These are phyloP conservation scores for Anthophora plumipes DNA, from an alignment of 2,888 invertebrate species.

Conservation along the genomic window DNA sequence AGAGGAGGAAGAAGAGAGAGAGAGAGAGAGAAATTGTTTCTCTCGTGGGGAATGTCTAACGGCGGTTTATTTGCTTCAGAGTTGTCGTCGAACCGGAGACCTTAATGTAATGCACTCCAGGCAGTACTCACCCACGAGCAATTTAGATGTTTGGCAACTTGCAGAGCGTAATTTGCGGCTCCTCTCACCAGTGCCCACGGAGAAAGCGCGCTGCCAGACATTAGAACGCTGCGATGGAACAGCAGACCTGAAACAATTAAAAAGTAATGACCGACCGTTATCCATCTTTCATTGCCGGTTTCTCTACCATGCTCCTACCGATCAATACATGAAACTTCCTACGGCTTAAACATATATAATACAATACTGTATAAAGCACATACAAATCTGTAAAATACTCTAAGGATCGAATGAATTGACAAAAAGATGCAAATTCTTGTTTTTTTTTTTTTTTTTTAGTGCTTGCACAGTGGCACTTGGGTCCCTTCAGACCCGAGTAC, in stretches of 20 bases:
- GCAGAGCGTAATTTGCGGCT: conserved; percentile 90
- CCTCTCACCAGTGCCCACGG: conserved; percentile 91
- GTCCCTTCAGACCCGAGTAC: too few relatives aligned
- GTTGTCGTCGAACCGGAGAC: conserved; percentile 42
- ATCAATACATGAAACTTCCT: too few relatives aligned
- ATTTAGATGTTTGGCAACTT: conserved; percentile 94
- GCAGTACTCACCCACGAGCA: conserved; percentile 89
- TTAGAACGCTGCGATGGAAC: conserved; percentile 95
- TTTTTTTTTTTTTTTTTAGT: too few relatives aligned
- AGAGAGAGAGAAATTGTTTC: conserved; percentile 24
- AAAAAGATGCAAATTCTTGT: too few relatives aligned
- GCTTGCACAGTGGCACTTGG: too few relatives aligned
- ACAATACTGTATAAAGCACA: too few relatives aligned
- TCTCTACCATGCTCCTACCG: not conserved
- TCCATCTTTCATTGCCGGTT: not conserved
- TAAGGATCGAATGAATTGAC: too few relatives aligned
- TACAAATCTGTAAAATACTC: too few relatives aligned
- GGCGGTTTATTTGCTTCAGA: conserved; percentile 33
- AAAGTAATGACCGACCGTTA: conserved; percentile 17
- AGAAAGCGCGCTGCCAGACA: conserved; percentile 96
- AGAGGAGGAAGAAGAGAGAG: not conserved
- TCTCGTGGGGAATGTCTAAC: conserved; percentile 16
- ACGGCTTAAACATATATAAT: too few relatives aligned
- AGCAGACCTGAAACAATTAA: conserved; percentile 89
- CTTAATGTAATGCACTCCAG: conserved; percentile 48